These are phyloP conservation scores for Lochmaea crataegi DNA, from an alignment of 2,888 invertebrate species.

Conservation along the genomic window DNA sequence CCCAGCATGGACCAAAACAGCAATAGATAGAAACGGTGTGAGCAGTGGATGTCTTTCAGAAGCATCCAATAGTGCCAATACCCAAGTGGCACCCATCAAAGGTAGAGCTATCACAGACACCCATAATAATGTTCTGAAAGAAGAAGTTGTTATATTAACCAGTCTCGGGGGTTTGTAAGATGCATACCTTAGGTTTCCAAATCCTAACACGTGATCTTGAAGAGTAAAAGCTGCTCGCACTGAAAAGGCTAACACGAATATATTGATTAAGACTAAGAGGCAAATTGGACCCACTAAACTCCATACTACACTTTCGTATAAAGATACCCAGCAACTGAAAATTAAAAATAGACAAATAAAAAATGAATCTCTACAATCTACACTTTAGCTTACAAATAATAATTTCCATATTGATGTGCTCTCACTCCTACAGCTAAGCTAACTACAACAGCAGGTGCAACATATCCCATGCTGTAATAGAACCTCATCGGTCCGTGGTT, in stretches of 20 bases:
- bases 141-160: slow-evolving; percentile 29
- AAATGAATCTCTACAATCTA: neutral
- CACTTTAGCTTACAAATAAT: slow-evolving; percentile 84
- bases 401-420: slow-evolving; percentile 95
- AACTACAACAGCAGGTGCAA: slow-evolving; percentile 90
- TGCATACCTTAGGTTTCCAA: slow-evolving; percentile 70
- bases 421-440: slow-evolving; percentile 92
- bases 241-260: slow-evolving; percentile 85
- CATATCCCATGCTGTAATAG: slow-evolving; percentile 93
- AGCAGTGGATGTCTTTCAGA: slow-evolving; percentile 79
- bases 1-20: slow-evolving; percentile 82
- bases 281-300: slow-evolving; percentile 93
- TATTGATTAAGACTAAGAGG: slow-evolving; percentile 80
- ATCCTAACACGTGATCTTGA: slow-evolving; percentile 89
- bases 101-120: slow-evolving; percentile 89
- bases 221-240: slow-evolving; percentile 91
- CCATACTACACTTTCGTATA: slow-evolving; percentile 95
- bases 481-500: slow-evolving; percentile 95
- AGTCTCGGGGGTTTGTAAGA: too few relatives aligned
- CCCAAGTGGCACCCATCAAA: slow-evolving; percentile 87
- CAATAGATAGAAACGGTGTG: slow-evolving; percentile 81
- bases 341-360: slow-evolving; percentile 27
- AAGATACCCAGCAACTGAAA: slow-evolving; percentile 92
- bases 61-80: slow-evolving; percentile 81
- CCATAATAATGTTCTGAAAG: slow-evolving; percentile 81